These are phyloP conservation scores for Cettia cetti DNA, from an alignment of 2,113 vertebrate species.

Conservation along the genomic window DNA sequence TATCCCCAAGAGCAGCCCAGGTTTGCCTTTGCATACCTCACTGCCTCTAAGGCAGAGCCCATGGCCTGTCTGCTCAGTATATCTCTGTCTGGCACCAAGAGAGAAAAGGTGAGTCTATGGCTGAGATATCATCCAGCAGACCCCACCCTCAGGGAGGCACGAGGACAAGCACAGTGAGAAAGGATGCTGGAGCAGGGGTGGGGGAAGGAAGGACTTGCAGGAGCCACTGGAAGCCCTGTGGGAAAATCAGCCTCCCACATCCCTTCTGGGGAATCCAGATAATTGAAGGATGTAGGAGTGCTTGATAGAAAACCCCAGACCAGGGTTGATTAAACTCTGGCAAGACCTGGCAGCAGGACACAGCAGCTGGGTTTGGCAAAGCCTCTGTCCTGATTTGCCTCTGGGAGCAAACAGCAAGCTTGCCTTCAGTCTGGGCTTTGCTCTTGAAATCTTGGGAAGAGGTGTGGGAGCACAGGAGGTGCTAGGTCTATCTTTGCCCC, in stretches of 20 bases:
- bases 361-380: neutral
- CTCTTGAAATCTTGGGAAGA: neutral
- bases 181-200: neutral
- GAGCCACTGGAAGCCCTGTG: neutral
- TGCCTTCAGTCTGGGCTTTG: neutral
- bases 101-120: neutral
- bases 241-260: neutral
- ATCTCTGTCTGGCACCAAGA: neutral
- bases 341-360: neutral
- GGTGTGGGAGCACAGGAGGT: neutral
- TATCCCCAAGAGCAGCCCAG: neutral
- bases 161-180: neutral
- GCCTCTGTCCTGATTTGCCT: neutral
- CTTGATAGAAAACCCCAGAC: neutral
- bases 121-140: accelerated
- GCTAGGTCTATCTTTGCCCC: neutral
- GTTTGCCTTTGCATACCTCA: accelerated
- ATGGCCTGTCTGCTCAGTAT: neutral
- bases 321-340: neutral
- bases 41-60: neutral
- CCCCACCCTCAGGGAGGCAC: accelerated
- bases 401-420: neutral
- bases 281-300: neutral
- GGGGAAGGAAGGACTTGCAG: neutral
- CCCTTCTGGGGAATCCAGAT: neutral